Conservation (phyloP, 2,888 invertebrate genomes). For the Lamellibrachia satsuma region DNA sequence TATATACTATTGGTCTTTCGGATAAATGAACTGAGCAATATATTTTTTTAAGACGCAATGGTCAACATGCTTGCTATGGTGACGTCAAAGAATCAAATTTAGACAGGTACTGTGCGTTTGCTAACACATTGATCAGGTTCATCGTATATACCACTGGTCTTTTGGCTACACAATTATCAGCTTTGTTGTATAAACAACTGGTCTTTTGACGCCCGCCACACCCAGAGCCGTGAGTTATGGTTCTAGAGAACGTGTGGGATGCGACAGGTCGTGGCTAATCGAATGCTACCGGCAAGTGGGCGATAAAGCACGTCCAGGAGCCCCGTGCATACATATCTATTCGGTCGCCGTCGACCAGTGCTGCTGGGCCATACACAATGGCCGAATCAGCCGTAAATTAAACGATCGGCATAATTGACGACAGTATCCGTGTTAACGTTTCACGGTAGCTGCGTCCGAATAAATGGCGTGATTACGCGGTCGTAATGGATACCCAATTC, state of each 20-base stretch:
- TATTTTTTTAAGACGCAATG: too few relatives aligned
- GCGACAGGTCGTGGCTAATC: background rate
- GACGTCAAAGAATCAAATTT: too few relatives aligned
- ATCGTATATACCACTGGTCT: background rate
- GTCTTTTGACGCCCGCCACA: background rate
- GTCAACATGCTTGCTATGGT: too few relatives aligned
- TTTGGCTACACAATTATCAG: background rate
- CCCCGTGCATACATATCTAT: background rate
- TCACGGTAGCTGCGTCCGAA: background rate
- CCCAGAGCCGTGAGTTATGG: background rate
- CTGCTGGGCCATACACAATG: background rate
- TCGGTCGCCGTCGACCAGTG: background rate
- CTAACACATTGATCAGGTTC: too few relatives aligned
- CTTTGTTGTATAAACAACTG: background rate
- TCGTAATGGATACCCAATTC: background rate
- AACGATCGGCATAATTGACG: background rate
- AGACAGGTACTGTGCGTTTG: too few relatives aligned
- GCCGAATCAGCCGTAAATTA: background rate
- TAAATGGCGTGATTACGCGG: slow-evolving; percentile 11
- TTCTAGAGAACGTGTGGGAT: background rate
- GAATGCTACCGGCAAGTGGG: background rate
- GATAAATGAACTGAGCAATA: too few relatives aligned
- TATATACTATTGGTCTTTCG: too few relatives aligned
- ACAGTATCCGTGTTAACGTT: background rate
- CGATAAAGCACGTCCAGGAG: background rate